Evolutionary conservation across 2,888 invertebrate genomes (phyloP).

Genomic region (Lepidochrysops patricia): DNA sequence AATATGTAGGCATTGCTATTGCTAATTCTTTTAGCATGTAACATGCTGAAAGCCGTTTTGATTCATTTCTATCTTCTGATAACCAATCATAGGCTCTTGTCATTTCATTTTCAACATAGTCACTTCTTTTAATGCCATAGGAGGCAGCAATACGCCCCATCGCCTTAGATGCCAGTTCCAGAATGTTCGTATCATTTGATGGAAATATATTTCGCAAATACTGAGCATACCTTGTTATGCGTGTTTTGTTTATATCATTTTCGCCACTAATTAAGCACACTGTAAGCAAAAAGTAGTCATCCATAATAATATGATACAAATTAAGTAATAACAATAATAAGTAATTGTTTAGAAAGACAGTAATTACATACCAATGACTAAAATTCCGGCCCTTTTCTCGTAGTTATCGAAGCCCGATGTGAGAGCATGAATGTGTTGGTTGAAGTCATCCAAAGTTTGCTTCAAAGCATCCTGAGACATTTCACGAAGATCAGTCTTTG

Average conservation of each 20-base stretch:
- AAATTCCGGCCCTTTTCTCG: slow-evolving; percentile 95
- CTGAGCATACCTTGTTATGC: slow-evolving; percentile 92
- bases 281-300: slow-evolving; percentile 71
- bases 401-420: slow-evolving; percentile 92
- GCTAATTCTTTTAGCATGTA: slow-evolving; percentile 94
- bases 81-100: slow-evolving; percentile 97
- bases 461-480: slow-evolving; percentile 90
- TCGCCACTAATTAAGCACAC: slow-evolving; percentile 95
- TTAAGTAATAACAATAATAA: too few species aligned
- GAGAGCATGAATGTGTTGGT: slow-evolving; percentile 95
- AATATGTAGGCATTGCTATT: slow-evolving; percentile 96
- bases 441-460: slow-evolving; percentile 93
- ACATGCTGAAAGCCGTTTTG: slow-evolving; percentile 92
- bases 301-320: too few species aligned
- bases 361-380: slow-evolving; percentile 87
- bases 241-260: slow-evolving; percentile 89
- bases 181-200: slow-evolving; percentile 89
- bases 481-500: slow-evolving; percentile 90
- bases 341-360: not conserved
- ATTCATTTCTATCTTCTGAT: slow-evolving; percentile 90
- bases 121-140: slow-evolving; percentile 93
- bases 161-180: slow-evolving; percentile 96
- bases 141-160: slow-evolving; percentile 92
- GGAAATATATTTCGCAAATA: slow-evolving; percentile 92
- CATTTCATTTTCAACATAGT: slow-evolving; percentile 96